Conservation (phyloP, 2,797 vertebrate genomes). For the Taeniopygia guttata region DNA sequence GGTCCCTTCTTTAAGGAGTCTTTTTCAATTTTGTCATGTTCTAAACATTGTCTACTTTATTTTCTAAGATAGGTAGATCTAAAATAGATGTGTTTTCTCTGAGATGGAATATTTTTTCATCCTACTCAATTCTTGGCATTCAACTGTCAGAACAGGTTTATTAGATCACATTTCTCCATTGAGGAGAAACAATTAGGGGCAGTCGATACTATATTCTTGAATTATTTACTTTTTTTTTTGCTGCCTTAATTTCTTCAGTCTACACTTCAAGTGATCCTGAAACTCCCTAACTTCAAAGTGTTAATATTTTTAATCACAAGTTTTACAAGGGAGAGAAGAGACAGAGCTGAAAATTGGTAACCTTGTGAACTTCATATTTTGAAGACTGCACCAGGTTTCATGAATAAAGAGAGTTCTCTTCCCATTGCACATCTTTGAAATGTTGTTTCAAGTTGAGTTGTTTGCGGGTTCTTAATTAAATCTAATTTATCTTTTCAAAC, state of each 20-base stretch:
- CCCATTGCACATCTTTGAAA: not conserved
- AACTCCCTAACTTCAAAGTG: not conserved
- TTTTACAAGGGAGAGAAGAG: not conserved
- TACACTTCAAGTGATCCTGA: not conserved
- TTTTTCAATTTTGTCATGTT: not conserved
- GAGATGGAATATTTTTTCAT: not conserved
- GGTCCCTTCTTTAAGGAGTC: not conserved
- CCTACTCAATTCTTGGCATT: not conserved
- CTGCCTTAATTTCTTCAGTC: not conserved
- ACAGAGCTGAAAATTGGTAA: not conserved
- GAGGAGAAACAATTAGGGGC: not conserved
- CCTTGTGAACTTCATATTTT: not conserved
- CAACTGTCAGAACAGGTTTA: not conserved
- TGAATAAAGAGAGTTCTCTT: not conserved
- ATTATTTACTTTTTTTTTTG: not conserved
- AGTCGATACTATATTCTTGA: not conserved
- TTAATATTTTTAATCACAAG: not conserved
- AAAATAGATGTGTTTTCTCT: not conserved
- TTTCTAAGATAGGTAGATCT: not conserved
- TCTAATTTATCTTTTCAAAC: not conserved
- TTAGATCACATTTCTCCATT: accelerated
- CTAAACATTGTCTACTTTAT: not conserved
- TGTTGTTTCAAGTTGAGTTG: not conserved
- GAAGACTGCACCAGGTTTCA: not conserved
- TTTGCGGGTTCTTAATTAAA: not conserved